These are phyloP conservation scores for Aplidium turbinatum DNA, from an alignment of 23 tunicate genomes.

Conservation along the genomic window DNA sequence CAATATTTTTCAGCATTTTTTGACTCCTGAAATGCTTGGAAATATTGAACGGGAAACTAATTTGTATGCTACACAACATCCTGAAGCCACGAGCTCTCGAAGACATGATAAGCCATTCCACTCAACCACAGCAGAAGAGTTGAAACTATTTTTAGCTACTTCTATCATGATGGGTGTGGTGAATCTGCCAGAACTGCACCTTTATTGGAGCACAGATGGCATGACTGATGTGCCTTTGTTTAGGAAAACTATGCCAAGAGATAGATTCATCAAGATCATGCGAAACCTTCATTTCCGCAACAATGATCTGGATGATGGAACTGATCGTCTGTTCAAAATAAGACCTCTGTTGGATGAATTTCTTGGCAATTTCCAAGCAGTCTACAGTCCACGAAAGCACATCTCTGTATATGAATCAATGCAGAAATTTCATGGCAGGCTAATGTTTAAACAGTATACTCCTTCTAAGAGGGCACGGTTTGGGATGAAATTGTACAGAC, in stretches of 20 bases:
- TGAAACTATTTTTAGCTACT: slow-evolving; percentile 6
- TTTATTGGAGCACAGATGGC: slow-evolving; percentile 2
- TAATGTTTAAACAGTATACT: slow-evolving; percentile 21
- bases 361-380: not conserved
- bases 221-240: slow-evolving; percentile 2
- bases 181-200: not conserved
- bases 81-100: slow-evolving; percentile 5
- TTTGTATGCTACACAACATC: slow-evolving; percentile 21
- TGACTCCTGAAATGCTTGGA: not conserved
- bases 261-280: not conserved
- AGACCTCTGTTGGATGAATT: not conserved
- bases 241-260: not conserved
- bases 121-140: slow-evolving; percentile 11
- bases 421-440: slow-evolving; percentile 17
- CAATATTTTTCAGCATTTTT: not conserved
- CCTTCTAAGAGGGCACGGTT: slow-evolving; percentile 23
- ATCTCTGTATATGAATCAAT: slow-evolving; percentile 16
- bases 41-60: not conserved
- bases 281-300: not conserved
- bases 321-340: not conserved
- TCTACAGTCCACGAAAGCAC: not conserved
- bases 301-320: not conserved
- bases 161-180: slow-evolving; percentile 18
- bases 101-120: slow-evolving; percentile 12
- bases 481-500: slow-evolving; percentile 21